Evolutionary conservation across 2,888 invertebrate species (phyloP).

Genomic region (Ormia ochracea): DNA sequence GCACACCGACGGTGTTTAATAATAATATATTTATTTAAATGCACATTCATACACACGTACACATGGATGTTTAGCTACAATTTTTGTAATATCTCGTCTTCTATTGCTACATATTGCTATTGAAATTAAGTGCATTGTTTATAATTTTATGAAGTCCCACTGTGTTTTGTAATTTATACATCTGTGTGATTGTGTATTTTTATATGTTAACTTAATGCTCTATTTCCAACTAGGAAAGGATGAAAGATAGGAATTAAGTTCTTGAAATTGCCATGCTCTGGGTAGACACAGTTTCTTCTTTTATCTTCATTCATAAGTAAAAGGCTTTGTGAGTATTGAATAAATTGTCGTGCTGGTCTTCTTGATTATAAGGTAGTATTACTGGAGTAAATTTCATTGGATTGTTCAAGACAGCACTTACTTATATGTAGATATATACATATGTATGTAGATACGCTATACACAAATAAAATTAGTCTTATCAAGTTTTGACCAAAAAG

Average conservation of each 20-base stretch:
- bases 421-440: background rate
- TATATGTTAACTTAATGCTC: background rate
- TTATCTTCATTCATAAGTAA: constrained; percentile 2
- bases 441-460: too few relatives aligned
- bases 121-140: constrained; percentile 54
- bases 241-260: constrained; percentile 9
- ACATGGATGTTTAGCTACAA: too few relatives aligned
- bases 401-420: constrained; percentile 27
- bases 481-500: background rate
- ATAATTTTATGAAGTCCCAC: constrained; percentile 42
- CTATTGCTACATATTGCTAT: constrained; percentile 21
- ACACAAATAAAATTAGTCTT: too few relatives aligned
- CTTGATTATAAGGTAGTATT: constrained; percentile 30
- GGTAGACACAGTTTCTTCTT: background rate
- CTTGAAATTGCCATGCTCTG: constrained; percentile 9
- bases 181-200: background rate
- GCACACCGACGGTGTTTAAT: constrained; percentile 1
- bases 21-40: background rate
- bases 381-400: constrained; percentile 15
- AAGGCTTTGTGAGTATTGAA: constrained; percentile 23
- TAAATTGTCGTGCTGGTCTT: constrained; percentile 51
- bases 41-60: too few relatives aligned
- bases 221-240: constrained; percentile 12
- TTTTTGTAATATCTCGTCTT: constrained; percentile 4
- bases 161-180: constrained; percentile 31